Evolutionary conservation across 1,140 invertebrate species (phyloP).

Genomic region (Aphelenchoides fujianensis): DNA sequence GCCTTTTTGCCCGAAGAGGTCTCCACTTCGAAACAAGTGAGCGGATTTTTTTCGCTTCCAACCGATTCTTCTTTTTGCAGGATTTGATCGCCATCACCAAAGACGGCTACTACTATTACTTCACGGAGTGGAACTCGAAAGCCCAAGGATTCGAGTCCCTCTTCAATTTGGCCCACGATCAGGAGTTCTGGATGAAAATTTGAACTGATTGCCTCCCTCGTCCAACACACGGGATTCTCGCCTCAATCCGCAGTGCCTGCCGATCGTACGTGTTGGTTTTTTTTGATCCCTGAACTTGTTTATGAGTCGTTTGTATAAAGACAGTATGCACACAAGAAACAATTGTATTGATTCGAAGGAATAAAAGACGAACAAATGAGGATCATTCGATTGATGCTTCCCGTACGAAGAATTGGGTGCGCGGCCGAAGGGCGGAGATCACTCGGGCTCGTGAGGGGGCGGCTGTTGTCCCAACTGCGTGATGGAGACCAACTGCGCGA

Average conservation of each 20-base stretch:
- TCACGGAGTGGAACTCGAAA: slow-evolving; percentile 19
- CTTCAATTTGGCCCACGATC: slow-evolving; percentile 25
- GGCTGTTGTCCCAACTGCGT: slow-evolving; percentile 10
- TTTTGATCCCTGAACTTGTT: neutral
- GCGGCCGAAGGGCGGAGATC: neutral
- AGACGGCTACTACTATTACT: slow-evolving; percentile 25
- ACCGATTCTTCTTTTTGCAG: slow-evolving; percentile 14
- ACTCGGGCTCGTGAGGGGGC: neutral
- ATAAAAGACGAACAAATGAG: slow-evolving; percentile 6
- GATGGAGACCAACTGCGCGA: slow-evolving; percentile 60
- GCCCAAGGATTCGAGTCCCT: slow-evolving; percentile 23
- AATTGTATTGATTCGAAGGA: no score
- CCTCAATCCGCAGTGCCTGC: no score
- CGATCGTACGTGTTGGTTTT: no score
- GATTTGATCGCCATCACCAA: slow-evolving; percentile 25
- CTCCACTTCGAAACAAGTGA: slow-evolving; percentile 13
- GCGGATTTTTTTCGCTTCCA: neutral
- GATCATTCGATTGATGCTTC: neutral
- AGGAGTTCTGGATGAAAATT: slow-evolving; percentile 21
- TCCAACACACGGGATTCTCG: no score
- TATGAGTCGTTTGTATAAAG: no score
- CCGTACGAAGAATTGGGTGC: neutral
- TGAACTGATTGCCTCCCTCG: no score
- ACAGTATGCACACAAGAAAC: no score
- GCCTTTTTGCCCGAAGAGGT: slow-evolving; percentile 12